Conservation (phyloP, 2,797 vertebrate genomes). For the Bradypus variegatus region DNA sequence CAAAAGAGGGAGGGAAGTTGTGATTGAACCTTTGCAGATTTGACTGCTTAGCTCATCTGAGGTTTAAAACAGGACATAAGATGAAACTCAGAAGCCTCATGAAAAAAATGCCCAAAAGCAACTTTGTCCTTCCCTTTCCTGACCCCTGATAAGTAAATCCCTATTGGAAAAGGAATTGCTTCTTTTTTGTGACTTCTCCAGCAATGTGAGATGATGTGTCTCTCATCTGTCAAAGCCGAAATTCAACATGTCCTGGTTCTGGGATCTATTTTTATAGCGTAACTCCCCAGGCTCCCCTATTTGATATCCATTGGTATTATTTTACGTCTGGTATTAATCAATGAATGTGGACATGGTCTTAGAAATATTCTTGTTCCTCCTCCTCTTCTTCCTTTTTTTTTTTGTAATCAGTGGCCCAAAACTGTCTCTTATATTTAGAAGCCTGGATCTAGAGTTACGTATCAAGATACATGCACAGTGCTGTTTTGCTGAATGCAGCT, state of each 20-base stretch:
- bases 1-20: background rate
- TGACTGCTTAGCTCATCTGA: background rate
- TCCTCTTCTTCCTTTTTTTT: background rate
- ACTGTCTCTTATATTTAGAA: conserved; percentile 80
- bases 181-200: background rate
- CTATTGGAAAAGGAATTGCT: background rate
- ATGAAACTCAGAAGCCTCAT: background rate
- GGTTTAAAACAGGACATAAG: background rate
- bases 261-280: background rate
- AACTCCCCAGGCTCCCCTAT: background rate
- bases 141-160: background rate
- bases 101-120: background rate
- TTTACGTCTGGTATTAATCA: background rate
- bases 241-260: background rate
- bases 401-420: conserved; percentile 37
- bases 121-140: background rate
- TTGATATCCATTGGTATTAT: background rate
- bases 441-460: conserved; percentile 77
- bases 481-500: conserved; percentile 81
- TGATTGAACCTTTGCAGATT: background rate
- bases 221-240: background rate
- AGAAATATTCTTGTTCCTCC: background rate
- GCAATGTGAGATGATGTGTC: background rate
- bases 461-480: conserved; percentile 78
- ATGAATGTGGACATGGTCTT: background rate